Evolutionary conservation across 2,797 vertebrate genomes (phyloP), one percentile per base, ranked within the genome.

Genomic region (Setipinna tenuifilis): DNA sequence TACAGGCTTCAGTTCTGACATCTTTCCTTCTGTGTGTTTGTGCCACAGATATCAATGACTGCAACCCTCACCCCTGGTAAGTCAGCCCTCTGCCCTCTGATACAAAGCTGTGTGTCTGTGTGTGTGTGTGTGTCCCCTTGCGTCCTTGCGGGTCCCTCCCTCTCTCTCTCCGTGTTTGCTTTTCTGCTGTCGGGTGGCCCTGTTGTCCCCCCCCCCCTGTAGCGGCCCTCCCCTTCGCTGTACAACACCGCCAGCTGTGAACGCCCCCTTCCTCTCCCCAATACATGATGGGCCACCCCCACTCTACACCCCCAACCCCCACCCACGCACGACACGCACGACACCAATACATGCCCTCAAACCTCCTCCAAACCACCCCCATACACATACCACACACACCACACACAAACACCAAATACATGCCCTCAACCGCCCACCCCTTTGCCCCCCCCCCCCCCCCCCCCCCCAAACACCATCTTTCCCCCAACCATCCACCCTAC

Each of bases 31-130:
- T 65, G 81, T 65, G 41, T 89, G 81, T 65, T 31, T 89, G 87
- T 82, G 89, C 85, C 86, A 83, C 89, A 99, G 98, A 99, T 88
- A 98, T 95, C 86, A 97, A 99, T 7, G 98, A 99, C 93, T 99
- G 98, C 94, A 98, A 97, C 92, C 97, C 98, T 90, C 96, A 98
- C 91, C 98, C 98, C 1, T 99, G 98, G 98, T 99, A 96, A 92
- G 98, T 96, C 85, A 57, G 57, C 68, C 31, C 25, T 16, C 28
- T 6, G 28, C 1, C 16, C 17, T 6, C 16, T 6, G 4, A 14
- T 35, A 17, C 5, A 17, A 10, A 10, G 50, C 16, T 59, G 10
- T 7, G 2, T 59, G 21, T 59, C 2, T 54, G 28, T 12, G 17
- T 54, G 25, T 41, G 57, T 59, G 17, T n/a, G 50, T 54, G 50